Base-by-base conservation (phyloP, 1,140 invertebrate species). In the Theocolax elegans region DNA sequence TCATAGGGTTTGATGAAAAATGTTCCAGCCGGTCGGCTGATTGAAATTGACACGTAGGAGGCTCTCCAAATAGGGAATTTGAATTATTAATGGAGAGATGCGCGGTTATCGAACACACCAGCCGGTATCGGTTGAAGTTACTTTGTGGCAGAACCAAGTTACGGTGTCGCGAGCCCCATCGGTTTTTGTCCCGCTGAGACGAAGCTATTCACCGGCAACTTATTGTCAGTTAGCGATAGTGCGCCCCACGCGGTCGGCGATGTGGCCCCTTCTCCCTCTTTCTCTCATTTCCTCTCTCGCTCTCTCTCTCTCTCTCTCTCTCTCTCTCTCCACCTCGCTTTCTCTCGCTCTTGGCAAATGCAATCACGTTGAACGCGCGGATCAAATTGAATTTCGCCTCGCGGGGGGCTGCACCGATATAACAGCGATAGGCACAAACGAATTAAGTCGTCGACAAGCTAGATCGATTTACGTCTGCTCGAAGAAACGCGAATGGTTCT, bases 331-430 rank as follows among this genome's bases (percentile, higher is more conserved):
- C 17, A 21, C 29, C 38, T 46, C 25, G 46, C n/a, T 31, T 15
- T n/a, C 12, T 49, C 46, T 59, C 54, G 25, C 40, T 44, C 21
- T 49, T 31, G 62, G 19, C 44, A 73, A 79, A 76, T 74, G 70
- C 56, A 79, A 77, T 79, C 74, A 73, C 69, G 64, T 42, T 64
- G 62, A 40, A 62, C 53, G 46, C 56, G 59, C 72, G 67, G 38
- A 72, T 71, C 60, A 72, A 76, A 81, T 80, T 72, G 71, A 79
- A 78, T 80, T 78, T 76, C 71, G 54, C 70, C 53, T 58, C 53
- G 72, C 48, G 12, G 74, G 69, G 77, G 74, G 72, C n/a, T 23
- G 29, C 51, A 70, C 53, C 44, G 72, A 74, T 73, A 56, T 74
- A 74, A 74, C 74, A 71, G 62, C 65, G 75, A 71, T 76, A 76